These are phyloP conservation scores for Drosophila guanche DNA, from an alignment of 1,140 invertebrate species.

Conservation along the genomic window DNA sequence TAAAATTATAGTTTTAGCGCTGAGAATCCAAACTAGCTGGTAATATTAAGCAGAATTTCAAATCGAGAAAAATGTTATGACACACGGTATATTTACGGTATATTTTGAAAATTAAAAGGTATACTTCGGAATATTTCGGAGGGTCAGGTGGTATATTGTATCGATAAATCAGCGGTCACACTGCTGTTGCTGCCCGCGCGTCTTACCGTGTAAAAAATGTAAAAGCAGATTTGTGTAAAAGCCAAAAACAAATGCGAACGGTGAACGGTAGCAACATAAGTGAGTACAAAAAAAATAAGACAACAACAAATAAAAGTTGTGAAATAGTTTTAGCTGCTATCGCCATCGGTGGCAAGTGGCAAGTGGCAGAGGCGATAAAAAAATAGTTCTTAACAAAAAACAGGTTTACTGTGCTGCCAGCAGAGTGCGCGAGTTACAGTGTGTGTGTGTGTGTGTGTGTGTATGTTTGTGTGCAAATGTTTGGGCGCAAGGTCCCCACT, in stretches of 20 bases:
- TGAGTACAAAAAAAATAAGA: constrained; percentile 18
- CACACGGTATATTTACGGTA: too few species aligned
- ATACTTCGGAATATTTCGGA: too few species aligned
- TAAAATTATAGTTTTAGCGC: too few species aligned
- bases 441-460: background rate
- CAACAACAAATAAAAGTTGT: constrained; percentile 37
- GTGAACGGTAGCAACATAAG: constrained; percentile 36
- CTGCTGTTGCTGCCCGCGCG: constrained; percentile 16
- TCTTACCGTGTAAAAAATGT: constrained; percentile 28
- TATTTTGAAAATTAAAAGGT: too few species aligned
- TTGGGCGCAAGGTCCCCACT: constrained; percentile 9
- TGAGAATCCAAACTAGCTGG: too few species aligned
- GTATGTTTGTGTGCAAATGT: constrained; percentile 19
- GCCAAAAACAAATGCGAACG: constrained; percentile 12
- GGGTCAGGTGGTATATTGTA: constrained; percentile 1
- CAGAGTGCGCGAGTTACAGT: background rate
- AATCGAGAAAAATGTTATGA: too few species aligned
- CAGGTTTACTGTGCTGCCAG: constrained; percentile 35
- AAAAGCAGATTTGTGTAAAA: constrained; percentile 29
- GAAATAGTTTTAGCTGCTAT: constrained; percentile 36
- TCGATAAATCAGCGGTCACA: background rate
- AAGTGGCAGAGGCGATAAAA: constrained; percentile 51
- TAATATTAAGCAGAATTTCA: too few species aligned
- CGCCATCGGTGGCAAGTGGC: constrained; percentile 20
- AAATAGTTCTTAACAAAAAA: constrained; percentile 44